Base-by-base conservation (phyloP, 2,113 vertebrate genomes). In the Menidia beryllina region DNA sequence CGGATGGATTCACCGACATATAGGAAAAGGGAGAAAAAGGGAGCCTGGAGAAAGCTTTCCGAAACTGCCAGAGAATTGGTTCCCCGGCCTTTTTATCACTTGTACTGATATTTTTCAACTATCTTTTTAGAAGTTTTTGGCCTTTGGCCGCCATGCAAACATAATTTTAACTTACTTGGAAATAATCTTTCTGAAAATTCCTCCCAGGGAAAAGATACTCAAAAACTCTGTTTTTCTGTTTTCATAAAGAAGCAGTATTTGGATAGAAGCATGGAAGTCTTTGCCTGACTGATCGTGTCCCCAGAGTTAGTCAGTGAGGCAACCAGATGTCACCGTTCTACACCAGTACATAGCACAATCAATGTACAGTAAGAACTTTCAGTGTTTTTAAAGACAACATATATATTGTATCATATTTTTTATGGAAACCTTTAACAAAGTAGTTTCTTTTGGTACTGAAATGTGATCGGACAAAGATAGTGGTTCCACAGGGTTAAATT, bases 1-100 rank as follows among this genome's bases (percentile, higher is more conserved):
- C 77, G 65, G 77, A 87, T 72, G 77, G 81, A 90, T 85, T 82
- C 58, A 72, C 12, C 51, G 75, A 84, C 54, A 60, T 75, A 61
- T 74, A 41, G 69, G 30, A 34, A 20, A 55, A 38, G 30, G 19
- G 71, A 4, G 58, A 14, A 70, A 13, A 1, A 14, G 4, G 48
- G 17, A 69, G 47, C 20, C 55, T 23, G 64, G 13, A 24, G 27
- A 48, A 57, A 60, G 53, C 47, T 27, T 34, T 66, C 20, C 34
- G 21, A 48, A 45, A 34, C 19, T 60, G 6, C 7, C 17, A 43
- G 41, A 65, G 9, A 53, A 45, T 56, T 24, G 23, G 23, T 30
- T 51, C 30, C 34, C 36, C 3, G 3, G 15, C 10, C 23, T 45
- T 55, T 55, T 67, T 51, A 54, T 8, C 64, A 34, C 39, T 67